A percentile compares a stretch with the other conserved stretches of the same genome.
Conservation (phyloP, 2,888 invertebrate species). For the Sarcophaga subvicina region DNA sequence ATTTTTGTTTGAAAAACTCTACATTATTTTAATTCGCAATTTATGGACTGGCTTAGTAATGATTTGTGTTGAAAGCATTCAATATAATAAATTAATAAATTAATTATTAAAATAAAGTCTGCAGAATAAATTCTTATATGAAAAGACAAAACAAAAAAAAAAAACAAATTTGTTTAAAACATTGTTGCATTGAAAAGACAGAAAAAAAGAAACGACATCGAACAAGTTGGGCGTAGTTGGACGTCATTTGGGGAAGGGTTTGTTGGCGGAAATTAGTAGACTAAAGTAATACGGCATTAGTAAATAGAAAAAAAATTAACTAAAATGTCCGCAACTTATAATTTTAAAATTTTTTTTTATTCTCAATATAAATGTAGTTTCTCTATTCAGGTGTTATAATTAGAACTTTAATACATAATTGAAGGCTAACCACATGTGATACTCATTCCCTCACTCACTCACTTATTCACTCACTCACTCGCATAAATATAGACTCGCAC, state of each 20-base stretch:
- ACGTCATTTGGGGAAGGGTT: constrained; percentile 6
- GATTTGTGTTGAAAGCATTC: constrained; percentile 43
- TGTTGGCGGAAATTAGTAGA: constrained; percentile 31
- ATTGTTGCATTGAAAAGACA: constrained; percentile 37
- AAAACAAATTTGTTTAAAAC: not conserved
- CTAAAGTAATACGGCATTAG: not conserved
- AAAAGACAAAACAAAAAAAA: not conserved
- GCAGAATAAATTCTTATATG: not conserved
- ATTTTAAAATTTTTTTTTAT: constrained; percentile 26
- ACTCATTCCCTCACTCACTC: not conserved
- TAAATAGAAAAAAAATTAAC: not conserved
- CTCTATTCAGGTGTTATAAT: constrained; percentile 61
- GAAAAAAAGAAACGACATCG: constrained; percentile 4
- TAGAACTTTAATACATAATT: constrained; percentile 58
- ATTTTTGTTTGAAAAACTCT: too few species aligned
- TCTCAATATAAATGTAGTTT: constrained; percentile 4
- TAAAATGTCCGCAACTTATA: constrained; percentile 47
- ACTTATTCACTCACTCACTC: not conserved
- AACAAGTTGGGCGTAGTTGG: constrained; percentile 51
- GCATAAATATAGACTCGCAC: not conserved
- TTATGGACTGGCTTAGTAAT: constrained; percentile 35
- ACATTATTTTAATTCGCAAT: not conserved
- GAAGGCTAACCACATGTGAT: constrained; percentile 62
- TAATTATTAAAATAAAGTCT: constrained; percentile 44
- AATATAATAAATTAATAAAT: constrained; percentile 53